Percentiles rank a stretch among this genome's conserved stretches.
Conservation (phyloP, 2,113 vertebrate species). For the Larimichthys crocea region DNA sequence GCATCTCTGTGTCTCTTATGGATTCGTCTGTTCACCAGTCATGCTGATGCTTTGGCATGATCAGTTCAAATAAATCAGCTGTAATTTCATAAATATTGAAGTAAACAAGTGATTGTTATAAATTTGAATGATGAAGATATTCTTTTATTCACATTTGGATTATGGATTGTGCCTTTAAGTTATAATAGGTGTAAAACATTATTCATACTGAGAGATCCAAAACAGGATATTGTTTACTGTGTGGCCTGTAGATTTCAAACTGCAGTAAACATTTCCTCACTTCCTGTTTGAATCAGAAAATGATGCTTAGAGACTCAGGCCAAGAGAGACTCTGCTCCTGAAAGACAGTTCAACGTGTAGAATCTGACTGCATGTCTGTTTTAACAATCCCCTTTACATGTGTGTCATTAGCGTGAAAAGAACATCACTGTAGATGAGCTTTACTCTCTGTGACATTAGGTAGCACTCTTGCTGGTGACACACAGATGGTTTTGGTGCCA, state of each 20-base stretch:
- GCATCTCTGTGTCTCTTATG: background rate
- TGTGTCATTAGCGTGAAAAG: background rate
- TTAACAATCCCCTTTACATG: background rate
- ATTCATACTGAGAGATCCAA: background rate
- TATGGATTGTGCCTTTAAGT: conserved; percentile 1
- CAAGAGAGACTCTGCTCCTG: background rate
- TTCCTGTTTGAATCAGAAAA: conserved; percentile 4
- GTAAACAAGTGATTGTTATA: background rate
- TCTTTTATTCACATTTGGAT: background rate
- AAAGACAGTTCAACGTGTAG: background rate
- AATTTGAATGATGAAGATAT: background rate
- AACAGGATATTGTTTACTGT: background rate
- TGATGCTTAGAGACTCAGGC: background rate
- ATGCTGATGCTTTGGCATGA: background rate
- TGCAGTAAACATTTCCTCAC: background rate
- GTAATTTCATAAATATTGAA: background rate
- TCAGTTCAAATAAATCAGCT: background rate
- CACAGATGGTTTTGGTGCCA: conserved; percentile 4
- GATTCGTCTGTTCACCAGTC: background rate
- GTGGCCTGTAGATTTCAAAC: background rate
- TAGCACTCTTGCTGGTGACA: background rate
- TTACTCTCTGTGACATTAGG: background rate
- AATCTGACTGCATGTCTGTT: background rate
- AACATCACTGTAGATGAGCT: background rate
- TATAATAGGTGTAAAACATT: background rate